These are phyloP conservation scores for Cepaea nemoralis DNA, from an alignment of 1,140 invertebrate genomes.

Conservation along the genomic window DNA sequence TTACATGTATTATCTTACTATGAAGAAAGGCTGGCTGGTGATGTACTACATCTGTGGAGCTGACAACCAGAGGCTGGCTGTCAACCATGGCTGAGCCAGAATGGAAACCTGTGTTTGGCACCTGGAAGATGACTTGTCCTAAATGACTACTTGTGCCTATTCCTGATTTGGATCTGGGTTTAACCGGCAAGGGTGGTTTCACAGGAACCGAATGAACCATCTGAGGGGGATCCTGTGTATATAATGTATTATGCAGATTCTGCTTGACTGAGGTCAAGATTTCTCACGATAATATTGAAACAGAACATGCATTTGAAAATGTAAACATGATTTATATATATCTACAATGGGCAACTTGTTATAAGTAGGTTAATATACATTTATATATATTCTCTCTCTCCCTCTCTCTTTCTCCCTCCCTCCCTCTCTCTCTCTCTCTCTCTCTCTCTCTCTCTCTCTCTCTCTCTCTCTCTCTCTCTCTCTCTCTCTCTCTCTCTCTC, in stretches of 20 bases:
- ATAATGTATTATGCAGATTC: background rate
- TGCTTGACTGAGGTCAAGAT: no score
- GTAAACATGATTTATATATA: no score
- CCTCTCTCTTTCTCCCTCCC: no score
- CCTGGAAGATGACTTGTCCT: constrained; percentile 1
- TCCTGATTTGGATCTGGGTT: constrained; percentile 30
- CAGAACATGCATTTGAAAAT: no score
- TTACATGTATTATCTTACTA: constrained; percentile 47
- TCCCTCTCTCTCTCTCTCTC: no score
- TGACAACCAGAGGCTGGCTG: background rate
- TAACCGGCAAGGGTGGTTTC: constrained; percentile 32
- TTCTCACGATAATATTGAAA: no score
- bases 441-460: no score
- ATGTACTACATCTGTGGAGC: background rate
- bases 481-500: no score
- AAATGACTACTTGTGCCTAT: constrained; percentile 24
- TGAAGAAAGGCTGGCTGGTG: constrained; percentile 61
- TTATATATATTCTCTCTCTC: no score
- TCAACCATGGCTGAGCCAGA: background rate
- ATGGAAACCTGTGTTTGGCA: background rate
- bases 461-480: no score
- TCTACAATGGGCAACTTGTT: no score
- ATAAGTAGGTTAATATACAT: no score
- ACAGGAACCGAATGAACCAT: background rate
- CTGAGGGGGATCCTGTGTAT: background rate